phyloP scores from a whole-genome alignment of 2,888 invertebrate genomes.

The Lasioglossum zephyrum region DNA sequence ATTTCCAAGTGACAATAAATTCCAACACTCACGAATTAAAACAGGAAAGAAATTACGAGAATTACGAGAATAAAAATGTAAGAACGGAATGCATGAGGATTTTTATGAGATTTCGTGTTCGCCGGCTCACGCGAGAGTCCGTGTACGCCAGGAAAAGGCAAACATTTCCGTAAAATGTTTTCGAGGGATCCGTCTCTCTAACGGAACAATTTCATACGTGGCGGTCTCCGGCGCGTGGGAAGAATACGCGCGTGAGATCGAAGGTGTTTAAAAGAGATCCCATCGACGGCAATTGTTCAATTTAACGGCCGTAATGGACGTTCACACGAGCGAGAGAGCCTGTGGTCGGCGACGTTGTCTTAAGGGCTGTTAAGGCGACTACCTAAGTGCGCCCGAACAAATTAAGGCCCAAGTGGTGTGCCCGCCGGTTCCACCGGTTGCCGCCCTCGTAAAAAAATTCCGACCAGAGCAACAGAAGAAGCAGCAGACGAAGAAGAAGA shows the following conservation, averaged over 20 bases:
- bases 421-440: conserved; percentile 37
- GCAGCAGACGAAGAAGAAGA: background rate
- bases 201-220: conserved; percentile 20
- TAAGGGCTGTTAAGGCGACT: conserved; percentile 69
- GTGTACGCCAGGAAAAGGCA: conserved; percentile 12
- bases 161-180: conserved; percentile 10
- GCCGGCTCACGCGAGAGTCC: background rate
- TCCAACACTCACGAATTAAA: background rate
- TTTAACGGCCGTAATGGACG: conserved; percentile 72
- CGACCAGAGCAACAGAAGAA: background rate
- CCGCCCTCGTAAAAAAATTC: conserved; percentile 42
- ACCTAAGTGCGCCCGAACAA: conserved; percentile 61
- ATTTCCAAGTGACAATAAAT: background rate
- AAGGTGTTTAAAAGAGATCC: conserved; percentile 74
- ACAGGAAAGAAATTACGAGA: background rate
- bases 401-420: conserved; percentile 61
- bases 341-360: conserved; percentile 64
- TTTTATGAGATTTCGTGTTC: background rate
- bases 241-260: conserved; percentile 69
- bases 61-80: background rate
- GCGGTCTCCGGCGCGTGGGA: conserved; percentile 71
- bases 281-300: conserved; percentile 80
- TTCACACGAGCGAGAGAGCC: conserved; percentile 61
- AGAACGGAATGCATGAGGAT: background rate
- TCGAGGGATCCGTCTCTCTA: background rate